Conservation (phyloP, 2,113 vertebrate species). For the Steatornis caripensis region DNA sequence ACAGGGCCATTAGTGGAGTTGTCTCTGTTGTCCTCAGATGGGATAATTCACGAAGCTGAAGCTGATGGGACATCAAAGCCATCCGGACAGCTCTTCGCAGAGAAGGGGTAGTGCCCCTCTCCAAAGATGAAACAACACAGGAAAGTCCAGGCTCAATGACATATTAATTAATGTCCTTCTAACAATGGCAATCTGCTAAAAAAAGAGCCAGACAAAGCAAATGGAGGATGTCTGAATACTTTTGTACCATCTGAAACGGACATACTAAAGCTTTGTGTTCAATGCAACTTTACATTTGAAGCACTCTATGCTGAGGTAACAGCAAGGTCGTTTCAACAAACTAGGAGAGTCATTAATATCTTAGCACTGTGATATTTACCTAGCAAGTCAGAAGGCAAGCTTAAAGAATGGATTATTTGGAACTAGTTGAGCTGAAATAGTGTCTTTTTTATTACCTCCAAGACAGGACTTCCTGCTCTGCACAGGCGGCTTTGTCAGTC, state of each 20-base stretch:
- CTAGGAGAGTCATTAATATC: neutral
- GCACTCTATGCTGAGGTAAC: neutral
- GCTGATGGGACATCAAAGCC: neutral
- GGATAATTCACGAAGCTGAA: neutral
- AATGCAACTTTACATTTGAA: neutral
- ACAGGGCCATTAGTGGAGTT: neutral
- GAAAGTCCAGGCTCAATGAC: neutral
- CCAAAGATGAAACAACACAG: neutral
- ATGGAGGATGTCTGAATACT: neutral
- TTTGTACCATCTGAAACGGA: neutral
- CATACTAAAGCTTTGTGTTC: neutral
- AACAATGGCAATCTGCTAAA: neutral
- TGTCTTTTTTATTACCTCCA: conserved; percentile 18
- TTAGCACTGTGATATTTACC: neutral
- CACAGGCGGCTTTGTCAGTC: conserved; percentile 40
- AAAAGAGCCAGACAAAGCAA: neutral
- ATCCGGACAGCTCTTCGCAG: neutral
- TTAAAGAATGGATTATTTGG: neutral
- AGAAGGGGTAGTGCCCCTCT: neutral
- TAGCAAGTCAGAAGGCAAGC: neutral
- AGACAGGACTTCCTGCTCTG: neutral
- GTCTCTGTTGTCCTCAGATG: neutral
- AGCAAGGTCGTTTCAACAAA: neutral
- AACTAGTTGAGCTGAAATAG: neutral
- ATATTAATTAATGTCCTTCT: neutral